A percentile compares a stretch with the other conserved stretches of the same genome.
Conservation (phyloP, 2,113 vertebrate species). For the Leptobrachium ailaonicum region DNA sequence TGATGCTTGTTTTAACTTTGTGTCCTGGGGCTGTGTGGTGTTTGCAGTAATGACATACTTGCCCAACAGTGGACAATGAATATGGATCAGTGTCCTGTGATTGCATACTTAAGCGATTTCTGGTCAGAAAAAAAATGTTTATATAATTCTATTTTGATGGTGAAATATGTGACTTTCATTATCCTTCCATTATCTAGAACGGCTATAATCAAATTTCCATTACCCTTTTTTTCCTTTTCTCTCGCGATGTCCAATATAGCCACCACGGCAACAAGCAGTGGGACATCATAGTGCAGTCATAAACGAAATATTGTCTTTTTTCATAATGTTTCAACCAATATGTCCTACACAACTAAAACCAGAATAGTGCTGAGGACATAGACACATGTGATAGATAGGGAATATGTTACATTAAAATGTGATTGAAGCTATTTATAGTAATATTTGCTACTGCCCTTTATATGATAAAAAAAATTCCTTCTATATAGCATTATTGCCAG, state of each 20-base stretch:
- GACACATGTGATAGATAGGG: too few species aligned
- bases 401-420: too few species aligned
- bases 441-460: too few species aligned
- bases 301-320: slow-evolving; percentile 39
- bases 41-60: slow-evolving; percentile 17
- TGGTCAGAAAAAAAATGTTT: slow-evolving; percentile 44
- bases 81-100: slow-evolving; percentile 59
- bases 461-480: too few species aligned
- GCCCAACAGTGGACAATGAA: slow-evolving; percentile 53
- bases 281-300: slow-evolving; percentile 31
- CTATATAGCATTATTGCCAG: too few species aligned
- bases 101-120: slow-evolving; percentile 56
- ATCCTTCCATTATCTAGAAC: slow-evolving; percentile 42
- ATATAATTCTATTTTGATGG: slow-evolving; percentile 46
- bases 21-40: slow-evolving; percentile 50
- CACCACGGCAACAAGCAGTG: slow-evolving; percentile 2
- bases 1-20: slow-evolving; percentile 48
- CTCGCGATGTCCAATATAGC: background rate
- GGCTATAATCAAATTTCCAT: slow-evolving; percentile 24
- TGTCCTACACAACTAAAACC: slow-evolving; percentile 30
- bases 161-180: slow-evolving; percentile 29
- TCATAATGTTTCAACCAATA: slow-evolving; percentile 27
- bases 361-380: background rate
- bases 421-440: too few species aligned
- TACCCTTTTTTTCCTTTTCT: background rate